Base-by-base conservation (phyloP, 2,113 vertebrate genomes). In the Equus quagga region DNA sequence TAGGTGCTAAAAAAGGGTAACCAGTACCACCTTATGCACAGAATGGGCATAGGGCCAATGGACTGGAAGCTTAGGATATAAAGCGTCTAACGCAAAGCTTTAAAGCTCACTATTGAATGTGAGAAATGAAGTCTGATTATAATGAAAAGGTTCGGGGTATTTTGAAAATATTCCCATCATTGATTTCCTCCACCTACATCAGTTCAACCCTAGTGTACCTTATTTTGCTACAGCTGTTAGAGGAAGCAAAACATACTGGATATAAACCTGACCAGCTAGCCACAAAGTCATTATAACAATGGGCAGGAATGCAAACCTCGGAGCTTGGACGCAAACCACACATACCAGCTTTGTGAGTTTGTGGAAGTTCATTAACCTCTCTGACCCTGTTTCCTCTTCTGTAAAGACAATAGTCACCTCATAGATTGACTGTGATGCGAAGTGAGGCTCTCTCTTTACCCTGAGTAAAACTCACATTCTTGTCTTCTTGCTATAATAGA, bases 201-300 rank as follows among this genome's bases (percentile, higher is more conserved):
- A 49, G 49, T 72, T 51, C 75, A 54, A 26, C 60, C 62, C 75
- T 23, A 31, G 51, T 17, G 28, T 17, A 33, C 17, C 31, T 54
- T 4, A 18, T 36, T 82, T 76, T 36, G n/a, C 70, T 56, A 65
- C 0, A 58, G 72, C 64, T 72, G 12, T 88, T 31, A 80, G 58
- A 36, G 58, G 13, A 80, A 85, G 83, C 46, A 54, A 36, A 91
- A 44, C 62, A 41, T 0, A 21, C 28, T 21, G 33, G 70, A 23
- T 7, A n/a, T 7, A 70, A 31, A 28, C 18, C 10, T 13, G 58
- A 46, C 51, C 4, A 3, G 26, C 56, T 26, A n/a, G 5, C 56
- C 8, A 2, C n/a, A 31, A 31, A 70, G 89, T 54, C 60, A 13
- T 19, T 17, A 0, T 2, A 49, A 65, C 1, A 5, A 8, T 0